Percentiles rank a stretch among this genome's conserved stretches.
phyloP scores from a whole-genome alignment of 2,888 invertebrate genomes.

The Venusia cambrica region DNA sequence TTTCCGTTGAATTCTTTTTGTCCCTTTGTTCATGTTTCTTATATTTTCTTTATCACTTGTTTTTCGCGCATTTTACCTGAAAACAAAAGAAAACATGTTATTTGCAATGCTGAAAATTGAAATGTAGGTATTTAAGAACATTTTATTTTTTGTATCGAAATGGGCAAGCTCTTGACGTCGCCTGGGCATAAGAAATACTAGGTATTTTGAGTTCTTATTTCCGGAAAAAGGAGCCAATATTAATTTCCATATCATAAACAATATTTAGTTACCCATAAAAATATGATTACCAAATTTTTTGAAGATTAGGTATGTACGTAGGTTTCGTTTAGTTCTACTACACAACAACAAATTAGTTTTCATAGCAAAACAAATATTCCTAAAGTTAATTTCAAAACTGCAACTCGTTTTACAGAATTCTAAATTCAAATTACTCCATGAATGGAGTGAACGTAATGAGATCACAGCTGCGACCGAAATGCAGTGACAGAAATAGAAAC shows the following conservation, averaged over 20 bases:
- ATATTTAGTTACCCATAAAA: too few relatives aligned
- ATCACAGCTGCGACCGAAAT: slow-evolving; percentile 31
- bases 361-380: background rate
- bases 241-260: too few relatives aligned
- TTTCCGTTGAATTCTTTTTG: slow-evolving; percentile 15
- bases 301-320: too few relatives aligned
- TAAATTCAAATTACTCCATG: slow-evolving; percentile 20
- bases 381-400: slow-evolving; percentile 2
- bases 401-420: slow-evolving; percentile 4
- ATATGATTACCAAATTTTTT: too few relatives aligned
- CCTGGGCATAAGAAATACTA: too few relatives aligned
- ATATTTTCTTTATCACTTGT: slow-evolving; percentile 4
- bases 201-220: too few relatives aligned
- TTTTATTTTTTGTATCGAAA: too few relatives aligned
- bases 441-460: slow-evolving; percentile 28
- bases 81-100: slow-evolving; percentile 21
- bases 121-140: too few relatives aligned
- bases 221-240: too few relatives aligned
- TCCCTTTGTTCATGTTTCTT: slow-evolving; percentile 14
- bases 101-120: slow-evolving; percentile 6
- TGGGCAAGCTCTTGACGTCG: too few relatives aligned
- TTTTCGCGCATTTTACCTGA: slow-evolving; percentile 13
- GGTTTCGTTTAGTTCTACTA: too few relatives aligned
- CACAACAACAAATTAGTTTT: too few relatives aligned
- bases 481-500: slow-evolving; percentile 27